Percentiles rank a stretch among this genome's conserved stretches.
phyloP scores from a whole-genome alignment of 2,113 vertebrate species.

The Etheostoma spectabile region DNA sequence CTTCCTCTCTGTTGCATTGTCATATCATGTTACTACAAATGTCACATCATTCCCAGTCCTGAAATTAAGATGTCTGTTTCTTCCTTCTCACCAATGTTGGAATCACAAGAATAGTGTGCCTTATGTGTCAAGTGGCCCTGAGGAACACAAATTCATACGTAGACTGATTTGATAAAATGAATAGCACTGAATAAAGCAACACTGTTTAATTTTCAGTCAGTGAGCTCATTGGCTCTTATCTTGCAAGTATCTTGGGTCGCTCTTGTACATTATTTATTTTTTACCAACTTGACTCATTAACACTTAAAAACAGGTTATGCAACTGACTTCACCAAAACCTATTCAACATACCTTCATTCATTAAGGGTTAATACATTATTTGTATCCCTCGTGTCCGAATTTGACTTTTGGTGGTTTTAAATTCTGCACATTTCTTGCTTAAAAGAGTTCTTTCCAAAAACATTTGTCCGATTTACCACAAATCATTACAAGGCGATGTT shows the following conservation, averaged over 20 bases:
- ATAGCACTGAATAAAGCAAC: conserved; percentile 27
- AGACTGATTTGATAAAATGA: conserved; percentile 25
- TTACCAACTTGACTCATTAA: neutral
- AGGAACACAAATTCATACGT: neutral
- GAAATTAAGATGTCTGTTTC: conserved; percentile 21
- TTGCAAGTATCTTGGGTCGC: neutral
- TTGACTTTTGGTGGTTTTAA: conserved; percentile 16
- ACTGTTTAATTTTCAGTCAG: neutral
- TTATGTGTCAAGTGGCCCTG: neutral
- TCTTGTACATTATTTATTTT: neutral
- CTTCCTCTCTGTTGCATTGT: neutral
- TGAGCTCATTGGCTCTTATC: neutral
- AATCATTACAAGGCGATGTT: conserved; percentile 83
- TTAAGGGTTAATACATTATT: neutral
- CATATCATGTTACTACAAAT: conserved; percentile 1
- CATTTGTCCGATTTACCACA: conserved; percentile 85
- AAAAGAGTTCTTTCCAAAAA: conserved; percentile 80
- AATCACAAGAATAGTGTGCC: neutral
- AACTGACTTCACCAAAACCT: neutral
- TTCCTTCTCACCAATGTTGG: neutral
- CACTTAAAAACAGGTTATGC: neutral
- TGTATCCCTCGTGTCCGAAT: neutral
- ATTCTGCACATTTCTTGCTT: conserved; percentile 73
- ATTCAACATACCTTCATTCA: neutral
- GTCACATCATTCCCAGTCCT: conserved; percentile 17